Evolutionary conservation across 2,113 vertebrate genomes (phyloP).

Genomic region (Oenanthe oenanthe): DNA sequence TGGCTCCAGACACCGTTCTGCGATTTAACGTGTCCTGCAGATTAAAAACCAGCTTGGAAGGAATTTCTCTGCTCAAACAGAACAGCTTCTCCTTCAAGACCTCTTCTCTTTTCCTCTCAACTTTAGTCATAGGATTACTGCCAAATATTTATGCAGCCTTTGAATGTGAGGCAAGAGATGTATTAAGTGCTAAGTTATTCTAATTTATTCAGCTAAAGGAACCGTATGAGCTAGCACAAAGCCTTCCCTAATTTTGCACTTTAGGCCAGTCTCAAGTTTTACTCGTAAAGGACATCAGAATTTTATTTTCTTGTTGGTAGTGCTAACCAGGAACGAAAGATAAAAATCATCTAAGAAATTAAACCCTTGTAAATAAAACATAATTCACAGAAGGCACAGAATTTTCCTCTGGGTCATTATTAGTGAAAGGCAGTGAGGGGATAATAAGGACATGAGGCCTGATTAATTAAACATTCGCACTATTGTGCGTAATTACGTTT

Average conservation of each 20-base stretch:
- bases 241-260: constrained; percentile 10
- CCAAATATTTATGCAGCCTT: constrained; percentile 53
- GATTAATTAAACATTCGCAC: constrained; percentile 81
- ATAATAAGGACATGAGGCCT: constrained; percentile 78
- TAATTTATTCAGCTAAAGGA: constrained; percentile 49
- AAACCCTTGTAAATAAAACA: constrained; percentile 79
- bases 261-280: constrained; percentile 3
- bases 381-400: constrained; percentile 73
- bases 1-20: neutral
- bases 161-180: constrained; percentile 3
- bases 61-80: neutral
- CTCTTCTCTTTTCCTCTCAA: neutral
- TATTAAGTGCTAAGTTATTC: constrained; percentile 61
- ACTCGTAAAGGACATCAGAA: neutral
- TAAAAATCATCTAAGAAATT: constrained; percentile 49
- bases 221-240: neutral
- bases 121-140: constrained; percentile 36
- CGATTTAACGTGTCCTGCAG: neutral
- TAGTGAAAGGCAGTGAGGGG: constrained; percentile 73
- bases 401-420: constrained; percentile 81
- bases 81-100: constrained; percentile 1
- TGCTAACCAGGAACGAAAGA: neutral
- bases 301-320: constrained; percentile 19
- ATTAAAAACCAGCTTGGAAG: neutral
- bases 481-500: constrained; percentile 72